A percentile compares a stretch with the other conserved stretches of the same genome.
Evolutionary conservation across 1,140 invertebrate species (phyloP).

Genomic region (Alviniconcha marisindica): DNA sequence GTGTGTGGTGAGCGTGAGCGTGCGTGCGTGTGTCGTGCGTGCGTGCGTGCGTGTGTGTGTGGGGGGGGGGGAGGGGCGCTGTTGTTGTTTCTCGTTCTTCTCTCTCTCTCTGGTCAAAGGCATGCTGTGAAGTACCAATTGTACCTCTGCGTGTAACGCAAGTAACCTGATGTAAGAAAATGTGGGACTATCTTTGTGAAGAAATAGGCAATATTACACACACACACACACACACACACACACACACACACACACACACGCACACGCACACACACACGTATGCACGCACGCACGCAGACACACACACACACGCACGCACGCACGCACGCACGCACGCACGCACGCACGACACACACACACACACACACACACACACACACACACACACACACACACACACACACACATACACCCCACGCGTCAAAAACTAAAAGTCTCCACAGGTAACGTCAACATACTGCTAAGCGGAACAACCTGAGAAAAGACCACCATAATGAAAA

Average conservation of each 20-base stretch:
- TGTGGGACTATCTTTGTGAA: neutral
- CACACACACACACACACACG: neutral
- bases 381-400: no score
- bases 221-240: neutral
- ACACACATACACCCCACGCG: no score
- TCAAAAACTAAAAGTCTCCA: no score
- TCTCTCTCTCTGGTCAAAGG: no score
- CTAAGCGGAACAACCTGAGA: no score
- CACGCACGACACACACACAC: neutral
- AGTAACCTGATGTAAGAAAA: neutral
- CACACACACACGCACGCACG: slow-evolving; percentile 12
- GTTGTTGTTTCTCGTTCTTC: no score
- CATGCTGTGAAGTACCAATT: neutral
- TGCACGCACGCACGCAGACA: neutral
- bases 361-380: no score
- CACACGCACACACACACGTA: neutral
- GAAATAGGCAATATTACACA: neutral
- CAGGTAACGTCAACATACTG: no score
- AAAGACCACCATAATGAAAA: no score
- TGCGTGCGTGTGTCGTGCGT: neutral
- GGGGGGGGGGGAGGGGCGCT: no score
- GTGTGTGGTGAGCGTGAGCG: neutral
- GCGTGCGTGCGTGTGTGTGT: neutral
- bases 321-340: slow-evolving; percentile 2
- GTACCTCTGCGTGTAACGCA: neutral